Conservation (phyloP, 2,888 invertebrate genomes). For the Orthosia gracilis region DNA sequence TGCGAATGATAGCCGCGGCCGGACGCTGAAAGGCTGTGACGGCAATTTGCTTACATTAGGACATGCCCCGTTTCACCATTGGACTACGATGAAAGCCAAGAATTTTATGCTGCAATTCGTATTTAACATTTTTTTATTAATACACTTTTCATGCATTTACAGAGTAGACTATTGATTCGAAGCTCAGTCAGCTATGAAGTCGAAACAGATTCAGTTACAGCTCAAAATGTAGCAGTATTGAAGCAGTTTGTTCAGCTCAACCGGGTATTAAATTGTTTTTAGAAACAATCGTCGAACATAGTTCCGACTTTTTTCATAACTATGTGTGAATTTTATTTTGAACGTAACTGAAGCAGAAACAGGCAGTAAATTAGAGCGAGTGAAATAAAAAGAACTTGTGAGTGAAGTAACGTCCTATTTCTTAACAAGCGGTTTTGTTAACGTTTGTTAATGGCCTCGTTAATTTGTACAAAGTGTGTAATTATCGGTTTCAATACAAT, state of each 20-base stretch:
- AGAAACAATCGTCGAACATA: conserved; percentile 78
- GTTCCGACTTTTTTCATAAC: conserved; percentile 75
- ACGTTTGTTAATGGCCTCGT: conserved; percentile 51
- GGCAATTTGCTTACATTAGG: conserved; percentile 91
- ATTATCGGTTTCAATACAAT: conserved; percentile 59
- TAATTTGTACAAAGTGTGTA: conserved; percentile 64
- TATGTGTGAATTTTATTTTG: conserved; percentile 74
- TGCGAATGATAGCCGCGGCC: conserved; percentile 90
- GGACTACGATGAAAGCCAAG: conserved; percentile 74
- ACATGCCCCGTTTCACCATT: conserved; percentile 83
- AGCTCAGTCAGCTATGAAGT: conserved; percentile 81
- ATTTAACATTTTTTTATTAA: conserved; percentile 62
- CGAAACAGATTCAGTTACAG: conserved; percentile 81
- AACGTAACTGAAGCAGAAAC: conserved; percentile 59
- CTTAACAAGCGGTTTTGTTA: conserved; percentile 64
- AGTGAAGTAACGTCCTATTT: conserved; percentile 57
- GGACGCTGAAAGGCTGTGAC: conserved; percentile 89
- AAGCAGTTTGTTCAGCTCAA: conserved; percentile 78
- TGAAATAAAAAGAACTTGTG: conserved; percentile 59
- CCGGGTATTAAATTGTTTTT: conserved; percentile 84
- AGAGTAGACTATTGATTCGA: conserved; percentile 77
- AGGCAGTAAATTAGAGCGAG: conserved; percentile 61
- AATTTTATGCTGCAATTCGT: conserved; percentile 74
- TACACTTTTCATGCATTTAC: conserved; percentile 71
- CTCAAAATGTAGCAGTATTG: conserved; percentile 79